These are phyloP conservation scores for Nemapogon koenigi DNA, from an alignment of 2,888 invertebrate species.

Conservation along the genomic window DNA sequence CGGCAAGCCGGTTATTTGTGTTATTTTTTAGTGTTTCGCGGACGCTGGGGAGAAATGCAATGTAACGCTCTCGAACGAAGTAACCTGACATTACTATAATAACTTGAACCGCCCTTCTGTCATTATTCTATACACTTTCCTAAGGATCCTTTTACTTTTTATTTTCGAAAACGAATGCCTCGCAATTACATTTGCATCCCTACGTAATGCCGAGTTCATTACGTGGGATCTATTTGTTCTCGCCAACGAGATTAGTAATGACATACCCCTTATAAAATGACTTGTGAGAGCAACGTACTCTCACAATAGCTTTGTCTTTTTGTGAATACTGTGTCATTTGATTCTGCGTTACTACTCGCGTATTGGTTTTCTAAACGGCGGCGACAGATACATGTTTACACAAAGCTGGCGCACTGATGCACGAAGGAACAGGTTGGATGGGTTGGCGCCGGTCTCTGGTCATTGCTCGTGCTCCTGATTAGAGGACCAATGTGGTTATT, in stretches of 20 bases:
- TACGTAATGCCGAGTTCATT: slow-evolving; percentile 15
- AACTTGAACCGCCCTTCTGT: slow-evolving; percentile 55
- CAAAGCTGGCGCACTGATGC: slow-evolving; percentile 19
- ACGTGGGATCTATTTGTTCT: slow-evolving; percentile 8
- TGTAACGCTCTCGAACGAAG: slow-evolving; percentile 52
- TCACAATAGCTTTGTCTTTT: slow-evolving; percentile 24
- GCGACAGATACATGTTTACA: slow-evolving; percentile 10
- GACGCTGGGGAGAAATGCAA: slow-evolving; percentile 46
- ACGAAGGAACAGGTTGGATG: slow-evolving; percentile 30
- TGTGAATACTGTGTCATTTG: slow-evolving; percentile 26
- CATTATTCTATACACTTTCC: slow-evolving; percentile 55
- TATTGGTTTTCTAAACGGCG: slow-evolving; percentile 18
- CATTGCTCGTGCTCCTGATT: slow-evolving; percentile 18
- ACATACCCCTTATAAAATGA: no score
- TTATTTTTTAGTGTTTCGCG: slow-evolving; percentile 49
- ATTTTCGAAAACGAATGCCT: slow-evolving; percentile 33
- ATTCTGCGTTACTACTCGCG: slow-evolving; percentile 16
- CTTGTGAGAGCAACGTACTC: slow-evolving; percentile 42
- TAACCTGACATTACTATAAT: slow-evolving; percentile 59
- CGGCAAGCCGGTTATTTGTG: slow-evolving; percentile 54
- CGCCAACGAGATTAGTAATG: slow-evolving; percentile 5
- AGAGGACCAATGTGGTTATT: slow-evolving; percentile 26
- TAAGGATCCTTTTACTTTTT: slow-evolving; percentile 32
- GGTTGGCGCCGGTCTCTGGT: slow-evolving; percentile 19
- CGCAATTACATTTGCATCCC: slow-evolving; percentile 30